phyloP scores from a whole-genome alignment of 2,797 vertebrate species.

The Podarcis siculus region DNA sequence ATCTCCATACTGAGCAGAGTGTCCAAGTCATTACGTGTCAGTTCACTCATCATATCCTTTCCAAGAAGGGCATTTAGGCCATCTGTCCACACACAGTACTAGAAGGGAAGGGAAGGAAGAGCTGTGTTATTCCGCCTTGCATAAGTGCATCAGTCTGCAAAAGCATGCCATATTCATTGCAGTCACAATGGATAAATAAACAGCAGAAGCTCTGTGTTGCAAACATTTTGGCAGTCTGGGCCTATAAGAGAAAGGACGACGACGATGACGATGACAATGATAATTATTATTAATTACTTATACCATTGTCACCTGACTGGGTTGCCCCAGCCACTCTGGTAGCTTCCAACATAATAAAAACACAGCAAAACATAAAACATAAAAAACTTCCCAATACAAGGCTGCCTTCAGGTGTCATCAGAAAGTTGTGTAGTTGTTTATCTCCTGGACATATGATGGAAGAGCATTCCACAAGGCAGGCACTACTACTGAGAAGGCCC shows the following conservation, averaged over 20 bases:
- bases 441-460: no score
- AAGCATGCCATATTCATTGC: background rate
- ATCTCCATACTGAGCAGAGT: constrained; percentile 99
- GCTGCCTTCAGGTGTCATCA: no score
- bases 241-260: background rate
- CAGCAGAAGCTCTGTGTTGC: background rate
- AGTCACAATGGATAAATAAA: background rate
- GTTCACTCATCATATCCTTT: constrained; percentile 98
- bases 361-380: no score
- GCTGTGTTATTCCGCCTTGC: background rate
- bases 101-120: constrained; percentile 37
- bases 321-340: no score
- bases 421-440: no score
- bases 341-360: no score
- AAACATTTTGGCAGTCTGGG: background rate
- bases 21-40: constrained; percentile 95
- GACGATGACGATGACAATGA: no score
- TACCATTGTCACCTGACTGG: no score
- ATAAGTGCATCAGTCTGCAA: background rate
- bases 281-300: no score
- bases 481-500: no score
- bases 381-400: no score
- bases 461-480: no score
- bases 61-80: constrained; percentile 96
- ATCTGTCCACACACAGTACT: constrained; percentile 99